Evolutionary conservation across 2,113 vertebrate species (phyloP).

Genomic region (human (Homo sapiens)): DNA sequence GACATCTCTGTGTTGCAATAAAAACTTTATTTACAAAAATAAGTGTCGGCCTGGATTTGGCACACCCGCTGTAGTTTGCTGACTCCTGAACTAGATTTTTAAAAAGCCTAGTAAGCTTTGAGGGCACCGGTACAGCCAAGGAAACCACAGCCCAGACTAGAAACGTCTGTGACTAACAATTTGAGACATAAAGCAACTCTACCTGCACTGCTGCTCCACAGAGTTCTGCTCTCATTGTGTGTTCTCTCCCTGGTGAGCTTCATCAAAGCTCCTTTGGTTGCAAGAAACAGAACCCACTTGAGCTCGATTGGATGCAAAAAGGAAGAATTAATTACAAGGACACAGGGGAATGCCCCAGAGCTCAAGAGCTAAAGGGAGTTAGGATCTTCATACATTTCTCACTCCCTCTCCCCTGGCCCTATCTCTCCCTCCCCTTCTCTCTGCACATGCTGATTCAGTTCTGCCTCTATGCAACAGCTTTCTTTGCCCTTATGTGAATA

Average conservation of each 20-base stretch:
- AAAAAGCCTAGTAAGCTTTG: background rate
- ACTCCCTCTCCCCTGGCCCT: background rate
- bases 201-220: background rate
- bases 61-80: background rate
- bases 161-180: background rate
- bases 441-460: background rate
- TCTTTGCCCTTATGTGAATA: background rate
- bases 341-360: background rate
- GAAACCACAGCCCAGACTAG: background rate
- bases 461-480: background rate
- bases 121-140: background rate
- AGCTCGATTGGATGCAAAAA: background rate
- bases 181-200: background rate
- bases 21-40: background rate
- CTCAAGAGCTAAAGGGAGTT: background rate
- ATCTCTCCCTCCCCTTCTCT: background rate
- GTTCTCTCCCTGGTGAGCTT: background rate
- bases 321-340: background rate
- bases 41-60: background rate
- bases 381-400: no score
- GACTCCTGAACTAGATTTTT: background rate
- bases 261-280: background rate
- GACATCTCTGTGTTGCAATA: background rate
- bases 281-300: background rate
- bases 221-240: background rate